Conservation (phyloP, 2,113 vertebrate genomes). For the Marmota monax region DNA sequence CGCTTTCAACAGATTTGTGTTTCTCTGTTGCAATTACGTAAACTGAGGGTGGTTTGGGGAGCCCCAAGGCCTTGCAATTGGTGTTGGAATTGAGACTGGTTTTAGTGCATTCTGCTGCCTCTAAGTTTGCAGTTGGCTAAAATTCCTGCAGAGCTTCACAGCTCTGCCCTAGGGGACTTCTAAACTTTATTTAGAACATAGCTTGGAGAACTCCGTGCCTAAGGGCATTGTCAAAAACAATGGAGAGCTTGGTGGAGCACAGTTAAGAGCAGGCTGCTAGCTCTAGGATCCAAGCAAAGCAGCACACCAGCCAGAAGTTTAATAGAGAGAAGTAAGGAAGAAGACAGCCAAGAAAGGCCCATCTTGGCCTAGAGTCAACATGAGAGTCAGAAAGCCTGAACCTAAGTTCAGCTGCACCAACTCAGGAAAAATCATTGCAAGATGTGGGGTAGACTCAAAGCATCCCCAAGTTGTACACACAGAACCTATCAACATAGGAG, state of each 20-base stretch:
- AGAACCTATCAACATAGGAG: not conserved
- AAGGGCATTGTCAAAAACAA: not conserved
- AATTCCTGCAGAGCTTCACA: not conserved
- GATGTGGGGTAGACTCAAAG: not conserved
- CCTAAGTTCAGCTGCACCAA: not conserved
- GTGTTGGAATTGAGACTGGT: not conserved
- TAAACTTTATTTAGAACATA: not conserved
- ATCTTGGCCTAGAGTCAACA: not conserved
- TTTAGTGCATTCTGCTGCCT: not conserved
- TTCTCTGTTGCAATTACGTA: not conserved
- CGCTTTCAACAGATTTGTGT: not conserved
- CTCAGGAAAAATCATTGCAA: not conserved
- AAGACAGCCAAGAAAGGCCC: not conserved
- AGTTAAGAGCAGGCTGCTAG: not conserved
- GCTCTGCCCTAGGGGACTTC: not conserved
- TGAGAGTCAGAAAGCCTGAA: not conserved
- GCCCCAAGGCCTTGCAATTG: not conserved
- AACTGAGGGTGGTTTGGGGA: not conserved
- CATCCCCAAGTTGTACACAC: not conserved
- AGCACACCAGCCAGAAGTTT: not conserved
- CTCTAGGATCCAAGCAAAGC: not conserved
- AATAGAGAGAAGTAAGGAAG: not conserved
- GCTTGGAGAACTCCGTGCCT: not conserved
- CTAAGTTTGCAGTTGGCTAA: not conserved
- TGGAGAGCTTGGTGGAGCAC: not conserved